These are phyloP conservation scores for Macrophya alboannulata DNA, from an alignment of 2,888 invertebrate genomes.

Conservation along the genomic window DNA sequence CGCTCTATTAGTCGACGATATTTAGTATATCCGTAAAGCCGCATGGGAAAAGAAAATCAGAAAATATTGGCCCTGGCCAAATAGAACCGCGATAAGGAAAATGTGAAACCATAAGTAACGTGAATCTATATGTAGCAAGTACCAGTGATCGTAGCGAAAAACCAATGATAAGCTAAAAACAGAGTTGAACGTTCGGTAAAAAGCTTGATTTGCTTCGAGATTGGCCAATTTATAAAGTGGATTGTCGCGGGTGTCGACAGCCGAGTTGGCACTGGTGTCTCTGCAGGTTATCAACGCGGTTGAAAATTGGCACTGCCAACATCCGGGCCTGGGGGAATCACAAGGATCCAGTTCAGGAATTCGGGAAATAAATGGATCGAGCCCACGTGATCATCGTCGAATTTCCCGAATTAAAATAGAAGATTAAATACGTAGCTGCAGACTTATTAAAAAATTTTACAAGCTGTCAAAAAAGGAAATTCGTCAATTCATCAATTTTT, in stretches of 20 bases:
- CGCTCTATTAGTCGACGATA: too few relatives aligned
- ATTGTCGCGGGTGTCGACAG: constrained; percentile 40
- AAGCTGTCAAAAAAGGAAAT: background rate
- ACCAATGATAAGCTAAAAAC: constrained; percentile 15
- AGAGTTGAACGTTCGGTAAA: constrained; percentile 11
- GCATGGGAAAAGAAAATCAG: background rate
- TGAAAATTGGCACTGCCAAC: constrained; percentile 41
- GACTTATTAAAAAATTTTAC: background rate
- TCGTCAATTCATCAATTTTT: too few relatives aligned
- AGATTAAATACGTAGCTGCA: background rate
- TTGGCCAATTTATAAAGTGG: constrained; percentile 52
- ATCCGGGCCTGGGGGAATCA: background rate
- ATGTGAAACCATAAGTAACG: constrained; percentile 16
- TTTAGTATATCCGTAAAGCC: background rate
- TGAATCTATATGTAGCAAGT: background rate
- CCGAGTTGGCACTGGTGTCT: constrained; percentile 35
- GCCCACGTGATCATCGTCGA: constrained; percentile 11
- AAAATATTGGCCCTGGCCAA: background rate
- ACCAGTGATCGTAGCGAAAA: background rate
- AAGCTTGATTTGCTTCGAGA: constrained; percentile 51
- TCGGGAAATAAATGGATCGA: constrained; percentile 3
- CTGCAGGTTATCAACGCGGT: constrained; percentile 43
- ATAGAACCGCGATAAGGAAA: background rate
- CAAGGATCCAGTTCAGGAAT: constrained; percentile 11
- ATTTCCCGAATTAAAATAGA: background rate